A percentile compares a stretch with the other conserved stretches of the same genome.
Evolutionary conservation across 2,113 vertebrate species (phyloP).

Genomic region (Sardina pilchardus): DNA sequence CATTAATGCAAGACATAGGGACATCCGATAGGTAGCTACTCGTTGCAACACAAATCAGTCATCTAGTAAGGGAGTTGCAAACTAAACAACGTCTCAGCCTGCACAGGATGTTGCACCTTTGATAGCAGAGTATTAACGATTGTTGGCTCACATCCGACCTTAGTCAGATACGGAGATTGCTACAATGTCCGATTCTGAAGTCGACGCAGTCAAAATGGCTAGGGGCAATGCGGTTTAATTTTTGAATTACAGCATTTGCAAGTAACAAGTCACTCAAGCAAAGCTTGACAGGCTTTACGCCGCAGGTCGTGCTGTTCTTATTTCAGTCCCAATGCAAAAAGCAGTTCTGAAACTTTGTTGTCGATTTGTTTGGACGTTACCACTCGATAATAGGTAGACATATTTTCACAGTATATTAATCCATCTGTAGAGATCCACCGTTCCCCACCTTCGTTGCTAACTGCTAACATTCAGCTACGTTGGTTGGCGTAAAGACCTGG

Average conservation of each 20-base stretch:
- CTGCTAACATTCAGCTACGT: constrained; percentile 49
- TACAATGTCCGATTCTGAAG: constrained; percentile 60
- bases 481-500: constrained; percentile 51
- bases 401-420: constrained; percentile 41
- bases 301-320: constrained; percentile 49
- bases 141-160: constrained; percentile 67
- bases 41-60: constrained; percentile 60
- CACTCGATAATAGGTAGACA: constrained; percentile 64
- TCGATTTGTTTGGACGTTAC: constrained; percentile 61
- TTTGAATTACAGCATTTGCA: constrained; percentile 62
- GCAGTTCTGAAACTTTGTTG: constrained; percentile 69
- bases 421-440: constrained; percentile 7
- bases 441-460: constrained; percentile 1
- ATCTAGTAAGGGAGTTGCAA: constrained; percentile 71
- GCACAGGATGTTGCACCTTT: constrained; percentile 62
- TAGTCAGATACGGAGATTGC: constrained; percentile 60
- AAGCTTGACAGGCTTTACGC: constrained; percentile 56
- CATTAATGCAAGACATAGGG: background rate
- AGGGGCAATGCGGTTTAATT: constrained; percentile 67
- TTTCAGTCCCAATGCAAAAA: constrained; percentile 63
- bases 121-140: constrained; percentile 54
- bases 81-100: constrained; percentile 69
- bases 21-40: background rate
- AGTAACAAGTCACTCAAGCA: constrained; percentile 67
- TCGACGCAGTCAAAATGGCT: constrained; percentile 71